These are phyloP conservation scores for Pelodytes ibericus DNA, from an alignment of 2,797 vertebrate genomes.

Conservation along the genomic window DNA sequence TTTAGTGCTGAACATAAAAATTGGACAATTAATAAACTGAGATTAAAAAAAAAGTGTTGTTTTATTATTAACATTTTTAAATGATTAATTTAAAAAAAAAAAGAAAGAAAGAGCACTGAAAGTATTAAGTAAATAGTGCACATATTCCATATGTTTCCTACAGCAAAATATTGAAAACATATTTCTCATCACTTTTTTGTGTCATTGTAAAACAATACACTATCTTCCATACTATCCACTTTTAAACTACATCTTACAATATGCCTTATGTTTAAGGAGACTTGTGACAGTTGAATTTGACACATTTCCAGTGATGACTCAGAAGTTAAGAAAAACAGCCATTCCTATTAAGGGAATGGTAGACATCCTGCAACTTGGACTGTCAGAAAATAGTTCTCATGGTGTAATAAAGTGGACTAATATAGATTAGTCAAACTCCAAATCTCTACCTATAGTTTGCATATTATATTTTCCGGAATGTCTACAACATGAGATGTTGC, in stretches of 20 bases:
- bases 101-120: too few species aligned
- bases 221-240: not conserved
- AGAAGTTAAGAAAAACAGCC: slow-evolving; percentile 30
- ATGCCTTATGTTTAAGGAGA: slow-evolving; percentile 32
- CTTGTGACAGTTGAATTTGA: slow-evolving; percentile 44
- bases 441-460: slow-evolving; percentile 11
- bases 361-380: slow-evolving; percentile 43
- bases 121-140: too few species aligned
- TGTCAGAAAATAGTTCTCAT: slow-evolving; percentile 34
- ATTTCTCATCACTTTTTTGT: slow-evolving; percentile 2
- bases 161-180: too few species aligned
- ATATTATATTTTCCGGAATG: slow-evolving; percentile 14
- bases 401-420: slow-evolving; percentile 24
- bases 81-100: too few species aligned
- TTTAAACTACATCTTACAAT: slow-evolving; percentile 24
- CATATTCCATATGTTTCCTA: too few species aligned
- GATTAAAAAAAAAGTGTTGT: too few species aligned
- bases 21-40: too few species aligned
- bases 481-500: not conserved
- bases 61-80: too few species aligned
- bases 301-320: slow-evolving; percentile 45
- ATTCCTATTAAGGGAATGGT: slow-evolving; percentile 37
- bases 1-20: too few species aligned
- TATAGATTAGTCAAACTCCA: slow-evolving; percentile 26
- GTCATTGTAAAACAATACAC: slow-evolving; percentile 11